Evolutionary conservation across 2,797 vertebrate species (phyloP).

Genomic region (Centropyge bicolor): DNA sequence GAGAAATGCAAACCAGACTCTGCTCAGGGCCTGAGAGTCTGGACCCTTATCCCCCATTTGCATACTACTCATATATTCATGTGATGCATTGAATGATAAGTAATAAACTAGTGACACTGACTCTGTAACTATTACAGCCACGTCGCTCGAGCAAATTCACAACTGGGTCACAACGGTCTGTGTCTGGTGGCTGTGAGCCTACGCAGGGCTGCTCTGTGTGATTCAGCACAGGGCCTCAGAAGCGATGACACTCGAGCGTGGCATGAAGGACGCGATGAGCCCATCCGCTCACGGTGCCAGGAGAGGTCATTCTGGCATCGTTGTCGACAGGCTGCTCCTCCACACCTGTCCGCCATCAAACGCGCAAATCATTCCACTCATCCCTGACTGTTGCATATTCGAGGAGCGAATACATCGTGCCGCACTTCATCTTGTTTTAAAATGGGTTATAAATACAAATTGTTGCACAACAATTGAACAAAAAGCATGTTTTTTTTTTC

Average conservation of each 20-base stretch:
- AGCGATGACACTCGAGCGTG: slow-evolving; percentile 52
- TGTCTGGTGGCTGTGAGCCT: slow-evolving; percentile 35
- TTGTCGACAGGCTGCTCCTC: slow-evolving; percentile 35
- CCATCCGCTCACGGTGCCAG: slow-evolving; percentile 44
- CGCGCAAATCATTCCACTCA: slow-evolving; percentile 66
- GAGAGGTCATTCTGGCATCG: slow-evolving; percentile 57
- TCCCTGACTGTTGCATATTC: slow-evolving; percentile 65
- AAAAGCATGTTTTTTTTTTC: slow-evolving; percentile 27
- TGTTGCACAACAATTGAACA: slow-evolving; percentile 51
- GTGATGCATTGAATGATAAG: slow-evolving; percentile 23
- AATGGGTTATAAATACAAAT: slow-evolving; percentile 61
- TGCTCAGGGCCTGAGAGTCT: not conserved
- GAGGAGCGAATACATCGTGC: slow-evolving; percentile 27
- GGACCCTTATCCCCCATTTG: not conserved
- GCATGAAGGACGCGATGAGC: slow-evolving; percentile 44
- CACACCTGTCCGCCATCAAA: slow-evolving; percentile 67
- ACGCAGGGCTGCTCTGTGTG: not conserved
- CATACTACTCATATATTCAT: slow-evolving; percentile 22
- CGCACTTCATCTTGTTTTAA: slow-evolving; percentile 44
- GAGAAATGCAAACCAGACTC: slow-evolving; percentile 1
- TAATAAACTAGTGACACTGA: slow-evolving; percentile 35
- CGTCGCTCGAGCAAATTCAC: slow-evolving; percentile 33
- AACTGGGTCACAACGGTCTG: slow-evolving; percentile 21
- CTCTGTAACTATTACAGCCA: slow-evolving; percentile 22
- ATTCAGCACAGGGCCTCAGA: slow-evolving; percentile 46